A percentile compares a stretch with the other conserved stretches of the same genome.
Evolutionary conservation across 2,113 vertebrate species (phyloP).

Genomic region (Chlorodrepanis virens): DNA sequence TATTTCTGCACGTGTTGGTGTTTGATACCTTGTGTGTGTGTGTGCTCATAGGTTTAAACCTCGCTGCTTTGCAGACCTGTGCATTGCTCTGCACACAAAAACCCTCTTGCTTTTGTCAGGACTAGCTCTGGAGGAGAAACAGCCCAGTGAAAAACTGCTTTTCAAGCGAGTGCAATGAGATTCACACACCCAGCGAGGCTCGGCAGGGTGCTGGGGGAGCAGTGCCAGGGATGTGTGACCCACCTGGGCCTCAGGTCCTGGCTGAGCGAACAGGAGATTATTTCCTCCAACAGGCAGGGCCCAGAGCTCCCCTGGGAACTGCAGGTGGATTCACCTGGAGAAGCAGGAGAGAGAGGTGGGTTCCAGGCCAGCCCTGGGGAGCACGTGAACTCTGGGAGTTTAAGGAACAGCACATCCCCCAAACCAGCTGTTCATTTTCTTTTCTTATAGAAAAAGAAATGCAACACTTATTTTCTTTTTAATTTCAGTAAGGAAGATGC

Average conservation of each 20-base stretch:
- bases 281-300: accelerated
- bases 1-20: constrained; percentile 9
- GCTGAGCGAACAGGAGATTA: not conserved
- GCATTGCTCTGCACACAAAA: not conserved
- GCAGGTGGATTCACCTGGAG: not conserved
- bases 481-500: not conserved
- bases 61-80: not conserved
- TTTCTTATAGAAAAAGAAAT: constrained; percentile 52
- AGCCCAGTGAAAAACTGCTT: not conserved
- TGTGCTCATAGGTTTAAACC: not conserved
- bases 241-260: not conserved
- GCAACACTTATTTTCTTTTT: not conserved
- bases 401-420: not conserved
- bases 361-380: not conserved
- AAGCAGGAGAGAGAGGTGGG: not conserved
- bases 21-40: not conserved
- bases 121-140: not conserved
- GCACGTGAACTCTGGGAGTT: not conserved
- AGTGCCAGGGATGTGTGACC: not conserved
- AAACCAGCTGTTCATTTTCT: constrained; percentile 6
- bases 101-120: not conserved
- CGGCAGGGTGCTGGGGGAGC: not conserved
- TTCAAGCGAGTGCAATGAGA: accelerated
- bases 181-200: not conserved
- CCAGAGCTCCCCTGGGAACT: not conserved